These are phyloP conservation scores for Acrossocheilus fasciatus DNA, from an alignment of 2,797 vertebrate genomes.

Conservation along the genomic window DNA sequence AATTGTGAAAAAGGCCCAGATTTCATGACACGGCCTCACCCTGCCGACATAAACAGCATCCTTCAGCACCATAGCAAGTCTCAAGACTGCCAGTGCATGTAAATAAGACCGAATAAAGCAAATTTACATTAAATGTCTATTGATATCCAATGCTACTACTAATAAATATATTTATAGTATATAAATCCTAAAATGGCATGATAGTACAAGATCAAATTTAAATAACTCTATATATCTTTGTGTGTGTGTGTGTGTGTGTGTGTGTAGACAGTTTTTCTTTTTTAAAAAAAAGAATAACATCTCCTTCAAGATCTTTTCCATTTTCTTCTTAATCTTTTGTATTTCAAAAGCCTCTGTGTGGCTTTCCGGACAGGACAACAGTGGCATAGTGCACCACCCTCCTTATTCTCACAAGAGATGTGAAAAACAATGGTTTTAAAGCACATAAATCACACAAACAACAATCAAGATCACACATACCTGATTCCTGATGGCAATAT, in stretches of 20 bases:
- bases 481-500: constrained; percentile 49
- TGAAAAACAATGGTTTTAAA: neutral
- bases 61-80: constrained; percentile 42
- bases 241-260: too few relatives aligned
- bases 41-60: constrained; percentile 28
- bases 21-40: constrained; percentile 38
- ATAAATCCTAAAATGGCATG: neutral
- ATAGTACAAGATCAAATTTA: neutral
- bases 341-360: neutral
- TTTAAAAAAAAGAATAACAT: constrained; percentile 62
- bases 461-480: constrained; percentile 22
- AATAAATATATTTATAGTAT: neutral
- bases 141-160: neutral
- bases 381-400: constrained; percentile 22
- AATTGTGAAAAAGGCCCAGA: constrained; percentile 36
- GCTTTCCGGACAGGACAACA: neutral
- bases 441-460: neutral
- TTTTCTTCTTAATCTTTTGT: constrained; percentile 35
- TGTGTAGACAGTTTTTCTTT: constrained; percentile 57
- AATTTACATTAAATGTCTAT: neutral
- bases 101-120: neutral
- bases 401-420: neutral
- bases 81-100: constrained; percentile 53
- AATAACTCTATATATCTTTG: neutral
- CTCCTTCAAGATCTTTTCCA: neutral